These are phyloP conservation scores for Globia sparganii DNA, from an alignment of 2,888 invertebrate genomes.

Conservation along the genomic window DNA sequence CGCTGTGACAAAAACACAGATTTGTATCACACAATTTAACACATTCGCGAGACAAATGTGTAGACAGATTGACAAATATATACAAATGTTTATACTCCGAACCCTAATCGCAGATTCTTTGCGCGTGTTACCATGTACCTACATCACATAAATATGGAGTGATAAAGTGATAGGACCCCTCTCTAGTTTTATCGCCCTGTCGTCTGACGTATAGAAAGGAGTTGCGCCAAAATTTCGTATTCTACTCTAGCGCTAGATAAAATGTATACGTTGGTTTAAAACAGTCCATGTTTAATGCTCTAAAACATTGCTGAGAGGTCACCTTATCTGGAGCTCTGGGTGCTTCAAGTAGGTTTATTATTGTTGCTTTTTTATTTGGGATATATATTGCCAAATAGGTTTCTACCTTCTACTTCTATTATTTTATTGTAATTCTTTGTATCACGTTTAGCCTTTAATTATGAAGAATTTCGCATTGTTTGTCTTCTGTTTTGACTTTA, in stretches of 20 bases:
- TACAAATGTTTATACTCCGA: constrained; percentile 49
- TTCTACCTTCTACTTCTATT: not conserved
- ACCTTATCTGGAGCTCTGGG: constrained; percentile 34
- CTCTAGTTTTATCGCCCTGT: constrained; percentile 54
- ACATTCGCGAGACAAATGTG: constrained; percentile 39
- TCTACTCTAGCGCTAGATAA: constrained; percentile 56
- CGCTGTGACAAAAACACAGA: constrained; percentile 18
- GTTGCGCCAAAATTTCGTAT: constrained; percentile 64
- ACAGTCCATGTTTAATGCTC: constrained; percentile 33
- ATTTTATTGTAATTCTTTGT: not conserved
- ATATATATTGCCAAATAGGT: not conserved
- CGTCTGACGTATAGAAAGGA: constrained; percentile 52
- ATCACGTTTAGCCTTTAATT: not conserved
- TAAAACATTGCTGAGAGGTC: constrained; percentile 30
- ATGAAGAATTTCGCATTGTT: not conserved
- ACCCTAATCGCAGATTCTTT: constrained; percentile 60
- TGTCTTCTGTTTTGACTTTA: not conserved
- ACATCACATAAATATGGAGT: constrained; percentile 61
- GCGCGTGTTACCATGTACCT: constrained; percentile 50
- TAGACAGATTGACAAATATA: constrained; percentile 52
- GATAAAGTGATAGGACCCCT: constrained; percentile 58
- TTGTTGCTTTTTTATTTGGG: not conserved
- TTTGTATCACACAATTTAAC: constrained; percentile 16
- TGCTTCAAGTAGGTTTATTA: constrained; percentile 11
- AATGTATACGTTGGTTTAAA: constrained; percentile 56